Conservation (phyloP, 2,797 vertebrate species). For the Pygocentrus nattereri region DNA sequence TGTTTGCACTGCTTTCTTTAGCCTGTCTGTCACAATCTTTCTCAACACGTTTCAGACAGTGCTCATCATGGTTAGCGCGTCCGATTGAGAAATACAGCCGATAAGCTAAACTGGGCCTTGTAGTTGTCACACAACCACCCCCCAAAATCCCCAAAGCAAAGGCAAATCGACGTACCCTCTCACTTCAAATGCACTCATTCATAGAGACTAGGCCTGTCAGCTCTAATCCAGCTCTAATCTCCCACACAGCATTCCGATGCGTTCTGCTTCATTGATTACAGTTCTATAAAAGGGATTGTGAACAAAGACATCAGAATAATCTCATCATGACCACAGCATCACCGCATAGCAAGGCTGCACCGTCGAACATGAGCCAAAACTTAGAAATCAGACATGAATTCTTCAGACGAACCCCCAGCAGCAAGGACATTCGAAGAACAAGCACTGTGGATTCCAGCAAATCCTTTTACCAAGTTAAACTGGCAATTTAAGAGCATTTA, state of each 20-base stretch:
- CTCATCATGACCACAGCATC: slow-evolving; percentile 68
- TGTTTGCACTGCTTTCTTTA: neutral
- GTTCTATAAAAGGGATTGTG: slow-evolving; percentile 77
- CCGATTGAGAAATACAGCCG: slow-evolving; percentile 16
- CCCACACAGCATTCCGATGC: slow-evolving; percentile 46
- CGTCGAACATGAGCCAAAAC: slow-evolving; percentile 67
- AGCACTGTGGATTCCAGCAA: neutral
- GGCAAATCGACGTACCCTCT: slow-evolving; percentile 16
- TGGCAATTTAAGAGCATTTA: no score
- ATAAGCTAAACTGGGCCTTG: slow-evolving; percentile 13
- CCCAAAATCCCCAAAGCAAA: slow-evolving; percentile 19
- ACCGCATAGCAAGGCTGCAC: slow-evolving; percentile 65
- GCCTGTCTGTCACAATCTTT: slow-evolving; percentile 29
- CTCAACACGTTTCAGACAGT: slow-evolving; percentile 14
- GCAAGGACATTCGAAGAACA: neutral
- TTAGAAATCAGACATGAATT: slow-evolving; percentile 37
- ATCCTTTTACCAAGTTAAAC: neutral
- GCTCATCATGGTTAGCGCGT: slow-evolving; percentile 13
- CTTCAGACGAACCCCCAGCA: neutral
- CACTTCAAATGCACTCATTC: slow-evolving; percentile 38
- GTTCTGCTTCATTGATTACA: slow-evolving; percentile 79
- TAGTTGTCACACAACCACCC: slow-evolving; percentile 13
- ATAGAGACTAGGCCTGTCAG: slow-evolving; percentile 46
- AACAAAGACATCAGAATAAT: slow-evolving; percentile 78
- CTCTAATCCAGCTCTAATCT: slow-evolving; percentile 41